phyloP scores from a whole-genome alignment of 2,797 vertebrate species.

The Steatocranus sp. region DNA sequence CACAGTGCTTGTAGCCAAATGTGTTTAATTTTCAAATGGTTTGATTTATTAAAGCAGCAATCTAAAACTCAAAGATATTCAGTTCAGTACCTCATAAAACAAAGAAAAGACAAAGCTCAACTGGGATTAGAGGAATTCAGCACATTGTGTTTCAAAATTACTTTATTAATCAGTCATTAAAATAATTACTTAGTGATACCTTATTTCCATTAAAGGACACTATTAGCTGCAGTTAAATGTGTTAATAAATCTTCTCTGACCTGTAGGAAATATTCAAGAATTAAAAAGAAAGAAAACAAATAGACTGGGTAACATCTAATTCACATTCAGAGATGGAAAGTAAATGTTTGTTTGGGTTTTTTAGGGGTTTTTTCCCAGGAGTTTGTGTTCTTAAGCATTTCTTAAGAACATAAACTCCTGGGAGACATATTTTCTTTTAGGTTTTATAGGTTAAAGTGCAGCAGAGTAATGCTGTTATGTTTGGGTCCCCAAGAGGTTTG shows the following conservation, averaged over 20 bases:
- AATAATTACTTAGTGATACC: neutral
- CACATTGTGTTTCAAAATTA: neutral
- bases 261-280: neutral
- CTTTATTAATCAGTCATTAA: neutral
- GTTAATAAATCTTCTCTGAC: neutral
- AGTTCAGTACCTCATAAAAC: neutral
- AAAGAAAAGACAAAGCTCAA: neutral
- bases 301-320: neutral
- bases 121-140: neutral
- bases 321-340: neutral
- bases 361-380: fast-evolving
- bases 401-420: neutral
- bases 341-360: neutral
- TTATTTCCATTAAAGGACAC: neutral
- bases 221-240: neutral
- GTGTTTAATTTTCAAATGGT: neutral
- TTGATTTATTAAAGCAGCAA: neutral
- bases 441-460: neutral
- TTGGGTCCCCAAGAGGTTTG: neutral
- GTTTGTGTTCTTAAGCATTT: neutral
- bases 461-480: neutral
- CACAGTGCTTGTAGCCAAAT: neutral
- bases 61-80: neutral
- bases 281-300: neutral
- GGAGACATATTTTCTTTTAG: neutral